Percentiles rank a stretch among this genome's conserved stretches.
These are phyloP conservation scores for Lepidochrysops patricia DNA, from an alignment of 2,888 invertebrate species.

Conservation along the genomic window DNA sequence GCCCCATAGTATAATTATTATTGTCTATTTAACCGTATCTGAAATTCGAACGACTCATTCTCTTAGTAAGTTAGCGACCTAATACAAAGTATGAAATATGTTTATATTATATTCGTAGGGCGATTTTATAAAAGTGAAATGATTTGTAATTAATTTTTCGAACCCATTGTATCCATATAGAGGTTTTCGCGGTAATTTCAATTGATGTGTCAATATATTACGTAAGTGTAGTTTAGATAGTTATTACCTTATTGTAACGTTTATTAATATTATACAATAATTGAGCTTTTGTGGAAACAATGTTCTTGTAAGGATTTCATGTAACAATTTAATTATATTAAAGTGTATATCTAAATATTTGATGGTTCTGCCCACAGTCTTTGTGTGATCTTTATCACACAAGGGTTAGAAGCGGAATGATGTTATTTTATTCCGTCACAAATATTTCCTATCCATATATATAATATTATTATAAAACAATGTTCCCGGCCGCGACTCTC, in stretches of 20 bases:
- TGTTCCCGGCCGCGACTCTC: too few relatives aligned
- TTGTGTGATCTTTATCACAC: neutral
- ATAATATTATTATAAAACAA: too few relatives aligned
- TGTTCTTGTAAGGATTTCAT: constrained; percentile 55
- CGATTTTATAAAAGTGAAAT: constrained; percentile 29
- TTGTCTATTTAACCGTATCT: constrained; percentile 13
- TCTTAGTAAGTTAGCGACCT: constrained; percentile 33
- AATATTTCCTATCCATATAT: neutral
- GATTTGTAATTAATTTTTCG: constrained; percentile 38
- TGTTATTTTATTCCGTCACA: neutral
- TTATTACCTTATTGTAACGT: constrained; percentile 49
- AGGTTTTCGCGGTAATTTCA: constrained; percentile 45
- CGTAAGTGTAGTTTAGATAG: constrained; percentile 51
- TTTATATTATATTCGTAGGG: constrained; percentile 45
- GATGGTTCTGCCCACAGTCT: constrained; percentile 10
- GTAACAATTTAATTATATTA: constrained; percentile 65
- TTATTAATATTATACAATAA: constrained; percentile 36
- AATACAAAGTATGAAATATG: constrained; percentile 47
- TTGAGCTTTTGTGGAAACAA: constrained; percentile 55
- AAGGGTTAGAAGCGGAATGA: neutral
- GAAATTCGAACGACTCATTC: constrained; percentile 19
- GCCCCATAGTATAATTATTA: constrained; percentile 15
- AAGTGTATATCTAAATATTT: constrained; percentile 48
- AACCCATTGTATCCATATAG: constrained; percentile 36
- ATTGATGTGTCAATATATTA: constrained; percentile 62